Conservation (phyloP, 2,113 vertebrate genomes). For the Engystomops pustulosus region DNA sequence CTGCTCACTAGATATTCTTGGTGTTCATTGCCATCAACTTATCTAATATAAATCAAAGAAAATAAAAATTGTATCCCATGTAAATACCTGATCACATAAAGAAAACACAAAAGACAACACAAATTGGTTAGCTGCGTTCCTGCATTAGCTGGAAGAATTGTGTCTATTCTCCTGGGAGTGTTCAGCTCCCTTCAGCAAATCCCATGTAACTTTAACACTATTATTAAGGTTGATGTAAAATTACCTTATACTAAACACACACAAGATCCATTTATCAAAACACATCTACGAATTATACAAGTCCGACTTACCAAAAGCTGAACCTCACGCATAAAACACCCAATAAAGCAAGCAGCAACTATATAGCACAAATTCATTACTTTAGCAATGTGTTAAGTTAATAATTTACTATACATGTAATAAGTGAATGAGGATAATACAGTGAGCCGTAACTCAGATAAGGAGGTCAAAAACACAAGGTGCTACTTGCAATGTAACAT, state of each 20-base stretch:
- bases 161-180: neutral
- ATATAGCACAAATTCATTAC: neutral
- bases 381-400: neutral
- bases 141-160: neutral
- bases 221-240: neutral
- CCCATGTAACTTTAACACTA: neutral
- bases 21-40: too few species aligned
- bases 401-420: slow-evolving; percentile 25
- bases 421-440: neutral
- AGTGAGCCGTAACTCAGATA: neutral
- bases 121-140: neutral
- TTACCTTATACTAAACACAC: neutral
- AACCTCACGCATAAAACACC: neutral
- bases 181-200: neutral
- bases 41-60: too few species aligned
- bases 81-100: neutral
- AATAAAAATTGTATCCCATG: too few species aligned
- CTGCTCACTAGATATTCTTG: too few species aligned
- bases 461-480: neutral
- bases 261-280: neutral
- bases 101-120: neutral
- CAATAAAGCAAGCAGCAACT: neutral
- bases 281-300: neutral
- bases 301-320: neutral
- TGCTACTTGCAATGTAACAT: neutral